Percentiles rank a stretch among this genome's conserved stretches.
Evolutionary conservation across 2,797 vertebrate genomes (phyloP).

Genomic region (Danio kyathit): DNA sequence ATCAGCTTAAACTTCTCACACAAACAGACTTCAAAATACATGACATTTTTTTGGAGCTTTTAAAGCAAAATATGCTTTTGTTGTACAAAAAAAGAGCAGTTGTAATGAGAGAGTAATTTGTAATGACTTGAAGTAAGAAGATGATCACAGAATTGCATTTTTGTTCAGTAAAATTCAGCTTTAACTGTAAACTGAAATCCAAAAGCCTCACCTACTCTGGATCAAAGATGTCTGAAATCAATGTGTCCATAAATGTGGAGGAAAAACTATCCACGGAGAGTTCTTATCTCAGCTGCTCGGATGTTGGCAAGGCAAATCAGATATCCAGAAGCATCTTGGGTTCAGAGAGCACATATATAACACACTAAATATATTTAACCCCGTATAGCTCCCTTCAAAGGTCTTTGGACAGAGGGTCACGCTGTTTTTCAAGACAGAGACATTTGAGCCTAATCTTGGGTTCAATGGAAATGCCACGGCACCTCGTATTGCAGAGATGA

Average conservation of each 20-base stretch:
- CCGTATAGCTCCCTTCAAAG: constrained; percentile 29
- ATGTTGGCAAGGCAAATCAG: constrained; percentile 52
- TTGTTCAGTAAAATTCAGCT: no score
- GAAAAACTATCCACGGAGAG: background rate
- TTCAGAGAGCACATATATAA: constrained; percentile 19
- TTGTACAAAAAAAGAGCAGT: background rate
- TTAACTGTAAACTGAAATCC: background rate
- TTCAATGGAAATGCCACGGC: constrained; percentile 57
- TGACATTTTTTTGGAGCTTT: background rate
- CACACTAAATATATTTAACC: constrained; percentile 26
- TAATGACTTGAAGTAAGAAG: background rate
- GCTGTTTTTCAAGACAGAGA: constrained; percentile 21
- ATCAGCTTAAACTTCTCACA: background rate
- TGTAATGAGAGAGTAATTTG: background rate
- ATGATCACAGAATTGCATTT: background rate
- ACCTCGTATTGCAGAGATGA: constrained; percentile 68
- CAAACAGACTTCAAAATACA: background rate
- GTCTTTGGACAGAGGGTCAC: constrained; percentile 18
- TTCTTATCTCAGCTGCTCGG: constrained; percentile 39
- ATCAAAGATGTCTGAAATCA: background rate
- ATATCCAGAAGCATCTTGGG: constrained; percentile 21
- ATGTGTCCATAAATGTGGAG: background rate
- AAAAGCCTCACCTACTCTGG: background rate
- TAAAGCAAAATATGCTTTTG: background rate
- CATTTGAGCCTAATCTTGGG: constrained; percentile 33